These are phyloP conservation scores for Athalia cordata DNA, from an alignment of 2,888 invertebrate genomes.

Conservation along the genomic window DNA sequence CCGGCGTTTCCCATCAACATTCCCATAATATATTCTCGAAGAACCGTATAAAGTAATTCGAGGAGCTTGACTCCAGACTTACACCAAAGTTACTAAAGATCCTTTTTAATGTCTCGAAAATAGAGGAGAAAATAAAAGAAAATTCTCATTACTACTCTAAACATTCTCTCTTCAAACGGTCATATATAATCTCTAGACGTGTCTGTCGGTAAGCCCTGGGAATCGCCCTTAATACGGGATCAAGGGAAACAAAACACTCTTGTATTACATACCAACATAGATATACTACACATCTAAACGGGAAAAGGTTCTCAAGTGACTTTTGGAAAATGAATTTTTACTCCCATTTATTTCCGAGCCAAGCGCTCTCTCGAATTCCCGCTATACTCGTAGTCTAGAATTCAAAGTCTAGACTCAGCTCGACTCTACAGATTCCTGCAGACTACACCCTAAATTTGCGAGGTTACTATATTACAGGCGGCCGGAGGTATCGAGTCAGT, in stretches of 20 bases:
- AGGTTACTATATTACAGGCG: background rate
- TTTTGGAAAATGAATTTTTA: slow-evolving; percentile 22
- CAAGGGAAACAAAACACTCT: slow-evolving; percentile 23
- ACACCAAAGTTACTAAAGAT: slow-evolving; percentile 4
- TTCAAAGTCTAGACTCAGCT: background rate
- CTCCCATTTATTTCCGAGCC: background rate
- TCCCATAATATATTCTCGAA: background rate
- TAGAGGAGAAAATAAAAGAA: background rate
- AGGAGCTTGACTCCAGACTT: background rate
- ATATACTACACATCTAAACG: no score
- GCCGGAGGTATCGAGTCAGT: slow-evolving; percentile 9
- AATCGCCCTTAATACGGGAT: background rate
- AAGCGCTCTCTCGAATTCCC: background rate
- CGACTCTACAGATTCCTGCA: no score
- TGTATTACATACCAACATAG: background rate
- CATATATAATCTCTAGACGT: slow-evolving; percentile 8
- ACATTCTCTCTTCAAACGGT: slow-evolving; percentile 19
- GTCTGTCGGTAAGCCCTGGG: background rate
- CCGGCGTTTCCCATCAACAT: slow-evolving; percentile 17
- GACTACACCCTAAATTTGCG: background rate
- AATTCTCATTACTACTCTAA: slow-evolving; percentile 40
- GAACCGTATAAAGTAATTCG: slow-evolving; percentile 14
- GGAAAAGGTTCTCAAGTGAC: slow-evolving; percentile 23
- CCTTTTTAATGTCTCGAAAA: slow-evolving; percentile 5
- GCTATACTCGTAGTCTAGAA: background rate